Evolutionary conservation across 2,113 vertebrate genomes (phyloP), one percentile per base, ranked within the genome.

Genomic region (Odocoileus hemionus): DNA sequence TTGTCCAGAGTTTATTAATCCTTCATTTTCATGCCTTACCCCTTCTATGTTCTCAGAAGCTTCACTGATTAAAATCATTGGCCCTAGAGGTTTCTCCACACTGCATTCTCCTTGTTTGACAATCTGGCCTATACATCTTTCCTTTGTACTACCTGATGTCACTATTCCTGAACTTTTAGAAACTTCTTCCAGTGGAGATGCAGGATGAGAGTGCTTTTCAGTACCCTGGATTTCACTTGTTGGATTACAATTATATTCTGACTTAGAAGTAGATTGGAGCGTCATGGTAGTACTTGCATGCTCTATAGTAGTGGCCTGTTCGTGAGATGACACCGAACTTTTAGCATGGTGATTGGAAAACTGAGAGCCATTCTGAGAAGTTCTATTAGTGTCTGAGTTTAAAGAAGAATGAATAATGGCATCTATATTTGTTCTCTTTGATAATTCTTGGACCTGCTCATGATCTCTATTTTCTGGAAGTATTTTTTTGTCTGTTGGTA

Each of bases 11-110:
- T 54, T 76, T 93, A 96, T 45, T 54, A 98, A 92, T 79, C 2
- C 96, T 92, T 97, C 96, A 76, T 64, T 96, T 58, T 88, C 98
- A 94, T 85, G 85, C 28, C 57, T 83, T 95, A 26, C 89, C 87
- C 97, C 89, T 89, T 97, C 97, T 85, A 89, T 54, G 79, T 98
- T 98, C 98, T 99, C 97, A 19, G 84, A 88, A 89, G 98, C 67
- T 54, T 98, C 97, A 87, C 83, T 98, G 92, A 97, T 97, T 79
- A 98, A 98, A 98, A 98, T 97, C 10, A 79, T 96, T 92, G 98
- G 96, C 84, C 96, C 96, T 50, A 30, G 58, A 84, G 90, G 91
- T 67, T 97, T 98, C 45, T 97, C 96, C 78, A 83, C 76, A 17
- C 54, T 96, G 57, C 88, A 28, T 88, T 98, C 96, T 95, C 39